These are phyloP conservation scores for Aradophagus sp. DNA, from an alignment of 1,140 invertebrate species.

Conservation along the genomic window DNA sequence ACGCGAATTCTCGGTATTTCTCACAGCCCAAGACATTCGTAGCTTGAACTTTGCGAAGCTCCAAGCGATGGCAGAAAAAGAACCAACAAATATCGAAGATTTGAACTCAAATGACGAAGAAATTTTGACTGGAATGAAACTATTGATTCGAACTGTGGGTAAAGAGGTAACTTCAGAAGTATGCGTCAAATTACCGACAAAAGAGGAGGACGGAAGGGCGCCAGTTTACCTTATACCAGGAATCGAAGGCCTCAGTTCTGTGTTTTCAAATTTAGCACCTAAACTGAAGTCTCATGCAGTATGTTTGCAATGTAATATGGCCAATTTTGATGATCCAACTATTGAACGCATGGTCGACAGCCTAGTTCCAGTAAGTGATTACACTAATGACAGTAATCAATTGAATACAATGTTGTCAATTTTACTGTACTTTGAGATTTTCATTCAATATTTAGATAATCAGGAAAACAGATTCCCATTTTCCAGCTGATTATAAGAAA, in stretches of 20 bases:
- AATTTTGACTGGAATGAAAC: conserved; percentile 60
- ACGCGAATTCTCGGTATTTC: conserved; percentile 81
- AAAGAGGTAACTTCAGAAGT: conserved; percentile 54
- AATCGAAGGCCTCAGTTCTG: conserved; percentile 77
- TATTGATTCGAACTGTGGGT: conserved; percentile 65
- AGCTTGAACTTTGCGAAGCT: conserved; percentile 77
- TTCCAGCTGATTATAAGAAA: no score
- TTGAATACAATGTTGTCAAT: conserved; percentile 64
- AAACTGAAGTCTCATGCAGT: conserved; percentile 77
- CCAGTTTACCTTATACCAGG: conserved; percentile 81
- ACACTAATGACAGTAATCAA: conserved; percentile 16
- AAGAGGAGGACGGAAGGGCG: conserved; percentile 55
- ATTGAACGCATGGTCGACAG: conserved; percentile 64
- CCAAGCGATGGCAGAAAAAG: conserved; percentile 67
- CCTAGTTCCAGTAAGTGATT: conserved; percentile 68
- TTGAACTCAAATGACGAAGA: conserved; percentile 7
- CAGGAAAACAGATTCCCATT: no score
- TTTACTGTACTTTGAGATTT: no score
- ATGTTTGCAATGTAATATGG: conserved; percentile 77
- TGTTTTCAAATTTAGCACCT: conserved; percentile 74
- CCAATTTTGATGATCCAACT: conserved; percentile 28
- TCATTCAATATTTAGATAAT: no score
- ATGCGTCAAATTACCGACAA: conserved; percentile 63
- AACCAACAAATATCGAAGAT: conserved; percentile 51
- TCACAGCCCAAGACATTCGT: conserved; percentile 83